A percentile compares a stretch with the other conserved stretches of the same genome.
Conservation (phyloP, 2,888 invertebrate genomes). For the Capitulum mitella region DNA sequence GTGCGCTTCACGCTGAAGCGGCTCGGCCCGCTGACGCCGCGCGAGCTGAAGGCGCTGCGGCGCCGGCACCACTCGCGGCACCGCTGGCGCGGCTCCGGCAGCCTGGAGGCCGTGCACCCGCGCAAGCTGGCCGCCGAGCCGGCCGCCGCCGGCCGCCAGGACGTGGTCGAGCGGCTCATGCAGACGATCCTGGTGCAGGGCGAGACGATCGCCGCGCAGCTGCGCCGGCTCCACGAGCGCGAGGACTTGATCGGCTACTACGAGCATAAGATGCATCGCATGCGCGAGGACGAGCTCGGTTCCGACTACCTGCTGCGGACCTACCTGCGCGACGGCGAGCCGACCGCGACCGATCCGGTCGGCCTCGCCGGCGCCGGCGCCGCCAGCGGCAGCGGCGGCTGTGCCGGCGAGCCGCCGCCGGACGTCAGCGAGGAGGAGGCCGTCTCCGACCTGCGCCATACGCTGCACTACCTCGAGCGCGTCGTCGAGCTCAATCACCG, state of each 20-base stretch:
- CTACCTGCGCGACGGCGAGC: slow-evolving; percentile 52
- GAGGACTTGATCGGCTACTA: slow-evolving; percentile 70
- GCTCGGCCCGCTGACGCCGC: slow-evolving; percentile 4
- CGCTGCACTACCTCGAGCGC: background rate
- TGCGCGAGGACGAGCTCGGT: slow-evolving; percentile 63
- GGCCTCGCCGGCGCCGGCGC: background rate
- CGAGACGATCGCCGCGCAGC: slow-evolving; percentile 49
- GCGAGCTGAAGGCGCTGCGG: background rate
- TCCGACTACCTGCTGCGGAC: slow-evolving; percentile 72
- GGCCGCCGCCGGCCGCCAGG: slow-evolving; percentile 28
- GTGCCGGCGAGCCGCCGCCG: background rate
- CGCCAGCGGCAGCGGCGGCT: background rate
- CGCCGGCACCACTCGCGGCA: slow-evolving; percentile 8
- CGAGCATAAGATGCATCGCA: slow-evolving; percentile 68
- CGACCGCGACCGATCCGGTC: slow-evolving; percentile 29
- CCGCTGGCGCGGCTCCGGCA: slow-evolving; percentile 24
- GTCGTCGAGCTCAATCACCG: slow-evolving; percentile 7
- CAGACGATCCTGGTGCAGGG: slow-evolving; percentile 21
- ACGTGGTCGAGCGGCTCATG: slow-evolving; percentile 22
- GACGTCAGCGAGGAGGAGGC: slow-evolving; percentile 22
- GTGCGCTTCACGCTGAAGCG: slow-evolving; percentile 34
- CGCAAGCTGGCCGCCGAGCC: slow-evolving; percentile 28
- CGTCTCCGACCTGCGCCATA: background rate
- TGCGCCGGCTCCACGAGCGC: slow-evolving; percentile 53
- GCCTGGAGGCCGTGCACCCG: slow-evolving; percentile 23